Conservation (phyloP, 2,113 vertebrate species). For the Phaethon lepturus region DNA sequence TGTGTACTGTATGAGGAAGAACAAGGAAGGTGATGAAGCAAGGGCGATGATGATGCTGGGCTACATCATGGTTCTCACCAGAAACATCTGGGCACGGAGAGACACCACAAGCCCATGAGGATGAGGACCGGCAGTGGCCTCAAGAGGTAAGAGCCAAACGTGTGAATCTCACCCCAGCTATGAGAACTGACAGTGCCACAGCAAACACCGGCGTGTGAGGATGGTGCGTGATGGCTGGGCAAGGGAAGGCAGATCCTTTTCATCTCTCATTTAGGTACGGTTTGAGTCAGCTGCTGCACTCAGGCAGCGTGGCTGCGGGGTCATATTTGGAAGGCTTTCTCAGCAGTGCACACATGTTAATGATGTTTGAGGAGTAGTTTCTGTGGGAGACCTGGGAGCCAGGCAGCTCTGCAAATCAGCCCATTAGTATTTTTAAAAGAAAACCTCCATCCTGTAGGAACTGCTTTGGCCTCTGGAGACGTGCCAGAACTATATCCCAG, state of each 20-base stretch:
- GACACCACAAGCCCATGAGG: accelerated
- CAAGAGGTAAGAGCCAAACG: accelerated
- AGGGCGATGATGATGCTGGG: not conserved
- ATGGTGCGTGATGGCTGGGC: not conserved
- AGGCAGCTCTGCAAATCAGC: conserved; percentile 34
- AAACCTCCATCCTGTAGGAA: conserved; percentile 32
- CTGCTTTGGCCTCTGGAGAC: not conserved
- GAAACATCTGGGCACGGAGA: not conserved
- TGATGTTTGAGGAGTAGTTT: conserved; percentile 39
- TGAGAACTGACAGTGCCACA: accelerated
- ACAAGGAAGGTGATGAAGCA: not conserved
- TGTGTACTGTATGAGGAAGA: not conserved
- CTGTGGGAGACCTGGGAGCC: conserved; percentile 18
- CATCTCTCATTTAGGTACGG: not conserved
- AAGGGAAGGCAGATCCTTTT: not conserved
- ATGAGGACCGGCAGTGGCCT: not conserved
- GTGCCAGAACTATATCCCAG: not conserved
- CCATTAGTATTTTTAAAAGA: conserved; percentile 52
- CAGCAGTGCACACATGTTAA: conserved; percentile 19
- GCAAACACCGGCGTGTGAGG: accelerated
- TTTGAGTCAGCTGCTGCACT: not conserved
- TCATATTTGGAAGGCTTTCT: not conserved
- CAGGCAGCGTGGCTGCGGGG: not conserved
- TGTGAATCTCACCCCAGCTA: not conserved
- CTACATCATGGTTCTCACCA: not conserved